phyloP scores from a whole-genome alignment of 2,888 invertebrate genomes.

The Drosophila antonietae region DNA sequence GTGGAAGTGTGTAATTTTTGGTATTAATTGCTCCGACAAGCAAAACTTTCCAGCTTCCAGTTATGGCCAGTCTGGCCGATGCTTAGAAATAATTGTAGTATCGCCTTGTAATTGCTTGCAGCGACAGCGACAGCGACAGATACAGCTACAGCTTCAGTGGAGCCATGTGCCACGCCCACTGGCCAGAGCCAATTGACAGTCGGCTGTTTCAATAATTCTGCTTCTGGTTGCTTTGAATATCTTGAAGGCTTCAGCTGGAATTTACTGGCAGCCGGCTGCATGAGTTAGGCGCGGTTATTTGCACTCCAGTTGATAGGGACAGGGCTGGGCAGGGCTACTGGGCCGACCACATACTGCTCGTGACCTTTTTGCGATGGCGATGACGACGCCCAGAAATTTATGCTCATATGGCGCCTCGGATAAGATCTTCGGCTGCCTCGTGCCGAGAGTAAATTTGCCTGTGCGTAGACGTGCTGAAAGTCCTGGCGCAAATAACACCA shows the following conservation, averaged over 20 bases:
- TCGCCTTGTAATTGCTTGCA: conserved; percentile 74
- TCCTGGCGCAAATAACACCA: conserved; percentile 42
- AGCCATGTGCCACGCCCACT: conserved; percentile 51
- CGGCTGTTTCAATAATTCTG: conserved; percentile 53
- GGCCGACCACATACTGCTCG: conserved; percentile 53
- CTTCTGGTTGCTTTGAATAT: conserved; percentile 30
- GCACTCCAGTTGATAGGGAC: conserved; percentile 26
- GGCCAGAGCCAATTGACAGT: conserved; percentile 46
- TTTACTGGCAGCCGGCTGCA: conserved; percentile 22
- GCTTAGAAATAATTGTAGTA: conserved; percentile 75
- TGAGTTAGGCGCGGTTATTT: conserved; percentile 24
- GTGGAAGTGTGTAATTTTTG: conserved; percentile 76
- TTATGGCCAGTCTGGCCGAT: conserved; percentile 16
- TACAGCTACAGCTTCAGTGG: neutral
- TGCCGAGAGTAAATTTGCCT: conserved; percentile 56
- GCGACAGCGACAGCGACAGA: conserved; percentile 34
- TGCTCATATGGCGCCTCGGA: conserved; percentile 75
- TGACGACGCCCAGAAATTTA: conserved; percentile 62
- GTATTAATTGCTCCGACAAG: conserved; percentile 69
- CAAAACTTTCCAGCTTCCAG: conserved; percentile 72
- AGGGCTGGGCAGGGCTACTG: conserved; percentile 1
- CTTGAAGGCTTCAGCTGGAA: neutral
- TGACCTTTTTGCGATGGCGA: conserved; percentile 58
- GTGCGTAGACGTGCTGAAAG: conserved; percentile 67
- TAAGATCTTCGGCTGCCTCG: conserved; percentile 67